Conservation (phyloP, 2,797 vertebrate genomes). For the Vultur gryphus region DNA sequence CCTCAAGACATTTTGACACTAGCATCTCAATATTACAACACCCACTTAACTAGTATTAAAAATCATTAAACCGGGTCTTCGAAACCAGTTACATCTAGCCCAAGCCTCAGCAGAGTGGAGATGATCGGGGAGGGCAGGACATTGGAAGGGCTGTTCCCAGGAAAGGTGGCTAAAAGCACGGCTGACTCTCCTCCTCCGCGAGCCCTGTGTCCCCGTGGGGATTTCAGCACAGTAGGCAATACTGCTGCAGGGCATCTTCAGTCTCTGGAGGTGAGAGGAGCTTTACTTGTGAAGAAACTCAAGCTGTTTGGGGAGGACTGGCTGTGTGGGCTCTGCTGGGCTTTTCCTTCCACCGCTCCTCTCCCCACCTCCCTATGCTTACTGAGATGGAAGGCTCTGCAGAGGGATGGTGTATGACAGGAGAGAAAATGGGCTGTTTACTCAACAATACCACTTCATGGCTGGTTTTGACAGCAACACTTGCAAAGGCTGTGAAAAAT, state of each 20-base stretch:
- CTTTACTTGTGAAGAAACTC: neutral
- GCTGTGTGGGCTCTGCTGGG: neutral
- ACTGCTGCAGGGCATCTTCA: constrained; percentile 1
- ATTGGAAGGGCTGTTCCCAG: neutral
- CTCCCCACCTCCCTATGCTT: fast-evolving
- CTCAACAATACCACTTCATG: neutral
- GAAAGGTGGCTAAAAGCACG: fast-evolving
- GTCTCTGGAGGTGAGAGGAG: neutral
- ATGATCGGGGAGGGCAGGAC: neutral
- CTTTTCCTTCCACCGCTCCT: neutral
- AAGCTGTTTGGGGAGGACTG: neutral
- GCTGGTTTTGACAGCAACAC: neutral
- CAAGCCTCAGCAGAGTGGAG: neutral
- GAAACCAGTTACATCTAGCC: neutral
- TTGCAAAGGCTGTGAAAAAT: neutral
- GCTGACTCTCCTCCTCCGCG: neutral
- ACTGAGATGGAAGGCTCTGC: neutral
- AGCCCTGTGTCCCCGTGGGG: fast-evolving
- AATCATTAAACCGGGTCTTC: neutral
- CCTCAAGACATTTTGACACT: neutral
- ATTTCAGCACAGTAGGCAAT: neutral
- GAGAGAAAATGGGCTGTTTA: neutral
- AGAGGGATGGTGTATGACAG: neutral
- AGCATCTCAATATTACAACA: neutral
- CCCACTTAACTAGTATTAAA: neutral